Conservation (phyloP, 2,113 vertebrate genomes). For the Lophius piscatorius region DNA sequence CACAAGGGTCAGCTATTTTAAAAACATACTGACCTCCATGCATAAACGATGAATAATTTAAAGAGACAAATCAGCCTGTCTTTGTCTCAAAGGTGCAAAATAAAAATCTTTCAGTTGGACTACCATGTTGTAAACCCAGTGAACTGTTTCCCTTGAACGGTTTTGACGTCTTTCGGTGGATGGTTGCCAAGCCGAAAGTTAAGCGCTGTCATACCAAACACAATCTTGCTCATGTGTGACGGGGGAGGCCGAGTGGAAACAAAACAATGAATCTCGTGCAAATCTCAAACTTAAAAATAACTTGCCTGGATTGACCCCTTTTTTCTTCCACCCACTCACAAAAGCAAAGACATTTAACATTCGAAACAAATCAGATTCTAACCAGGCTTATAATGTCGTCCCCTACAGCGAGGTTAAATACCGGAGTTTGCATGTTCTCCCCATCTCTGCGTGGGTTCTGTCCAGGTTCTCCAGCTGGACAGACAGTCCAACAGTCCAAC, state of each 20-base stretch:
- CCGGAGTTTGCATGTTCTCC: no score
- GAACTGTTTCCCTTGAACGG: conserved; percentile 40
- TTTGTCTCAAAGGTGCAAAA: background rate
- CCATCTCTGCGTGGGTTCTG: no score
- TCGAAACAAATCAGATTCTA: no score
- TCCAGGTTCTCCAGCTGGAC: no score
- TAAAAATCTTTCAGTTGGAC: conserved; percentile 10
- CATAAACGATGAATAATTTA: no score
- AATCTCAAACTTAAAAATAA: conserved; percentile 37
- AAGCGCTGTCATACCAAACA: conserved; percentile 41
- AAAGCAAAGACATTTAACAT: background rate
- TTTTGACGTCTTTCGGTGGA: conserved; percentile 40
- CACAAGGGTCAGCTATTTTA: no score
- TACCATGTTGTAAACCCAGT: conserved; percentile 23
- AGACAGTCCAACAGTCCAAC: no score
- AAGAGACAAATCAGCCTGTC: no score
- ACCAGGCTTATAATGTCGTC: no score
- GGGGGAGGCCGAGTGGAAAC: conserved; percentile 45
- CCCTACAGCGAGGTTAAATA: no score
- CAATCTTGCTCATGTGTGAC: conserved; percentile 44
- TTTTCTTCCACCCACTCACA: background rate
- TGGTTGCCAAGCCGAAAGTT: conserved; percentile 42
- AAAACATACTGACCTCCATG: background rate
- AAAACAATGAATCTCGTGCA: conserved; percentile 26
- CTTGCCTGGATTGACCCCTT: background rate